phyloP scores from a whole-genome alignment of 2,888 invertebrate species.

The Drymonia ruficornis region DNA sequence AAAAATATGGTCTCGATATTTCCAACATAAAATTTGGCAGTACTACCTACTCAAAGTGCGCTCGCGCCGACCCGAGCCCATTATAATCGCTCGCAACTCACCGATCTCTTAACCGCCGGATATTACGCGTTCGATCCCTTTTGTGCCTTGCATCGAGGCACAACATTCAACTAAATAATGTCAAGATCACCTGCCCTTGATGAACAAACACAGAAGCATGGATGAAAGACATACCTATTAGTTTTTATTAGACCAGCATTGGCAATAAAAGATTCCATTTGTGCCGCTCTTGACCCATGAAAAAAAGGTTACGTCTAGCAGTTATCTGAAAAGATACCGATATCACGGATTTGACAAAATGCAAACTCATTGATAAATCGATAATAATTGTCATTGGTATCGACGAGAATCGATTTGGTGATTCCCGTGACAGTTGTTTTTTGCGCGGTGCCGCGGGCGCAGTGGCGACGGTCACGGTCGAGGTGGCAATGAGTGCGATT shows the following conservation, averaged over 20 bases:
- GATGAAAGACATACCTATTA: too few species aligned
- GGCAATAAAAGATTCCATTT: too few species aligned
- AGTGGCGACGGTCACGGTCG: constrained; percentile 57
- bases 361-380: constrained; percentile 23
- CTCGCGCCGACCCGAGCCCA: constrained; percentile 23
- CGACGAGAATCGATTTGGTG: constrained; percentile 71
- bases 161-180: not conserved
- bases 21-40: not conserved
- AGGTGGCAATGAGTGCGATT: constrained; percentile 59
- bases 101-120: constrained; percentile 28
- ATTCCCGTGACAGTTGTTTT: constrained; percentile 71
- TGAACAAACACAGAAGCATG: too few species aligned
- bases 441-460: constrained; percentile 48
- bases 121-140: constrained; percentile 36
- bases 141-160: constrained; percentile 13
- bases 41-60: constrained; percentile 2
- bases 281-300: too few species aligned
- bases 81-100: constrained; percentile 34
- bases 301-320: not conserved
- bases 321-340: not conserved
- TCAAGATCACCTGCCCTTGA: not conserved
- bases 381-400: constrained; percentile 53
- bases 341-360: constrained; percentile 2
- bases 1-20: not conserved
- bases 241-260: too few species aligned